A percentile compares a stretch with the other conserved stretches of the same genome.
These are phyloP conservation scores for Odontamblyopus rebecca DNA, from an alignment of 2,797 vertebrate genomes.

Conservation along the genomic window DNA sequence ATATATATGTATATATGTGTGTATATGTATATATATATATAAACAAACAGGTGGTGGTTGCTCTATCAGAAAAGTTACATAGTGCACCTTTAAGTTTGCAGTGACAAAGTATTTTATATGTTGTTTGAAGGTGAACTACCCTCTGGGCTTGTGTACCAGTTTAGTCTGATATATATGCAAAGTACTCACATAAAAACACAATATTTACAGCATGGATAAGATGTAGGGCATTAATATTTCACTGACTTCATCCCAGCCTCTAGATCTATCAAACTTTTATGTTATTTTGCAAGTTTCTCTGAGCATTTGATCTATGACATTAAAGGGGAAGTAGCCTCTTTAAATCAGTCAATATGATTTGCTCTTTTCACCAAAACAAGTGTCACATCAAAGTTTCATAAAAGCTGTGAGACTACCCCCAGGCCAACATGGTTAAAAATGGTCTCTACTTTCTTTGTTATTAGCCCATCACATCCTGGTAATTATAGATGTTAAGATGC, in stretches of 20 bases:
- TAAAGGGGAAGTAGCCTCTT: conserved; percentile 38
- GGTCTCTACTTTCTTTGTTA: conserved; percentile 6
- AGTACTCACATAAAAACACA: conserved; percentile 51
- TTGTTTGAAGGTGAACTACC: conserved; percentile 17
- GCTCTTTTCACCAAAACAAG: conserved; percentile 21
- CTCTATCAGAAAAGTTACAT: no score
- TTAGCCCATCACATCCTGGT: neutral
- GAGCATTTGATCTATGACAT: conserved; percentile 25
- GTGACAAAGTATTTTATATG: conserved; percentile 4
- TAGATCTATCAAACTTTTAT: conserved; percentile 41
- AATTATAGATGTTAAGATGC: conserved; percentile 12
- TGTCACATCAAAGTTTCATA: conserved; percentile 19
- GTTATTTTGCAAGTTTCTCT: conserved; percentile 34
- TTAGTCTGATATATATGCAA: conserved; percentile 40
- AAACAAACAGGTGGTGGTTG: no score
- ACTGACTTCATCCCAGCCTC: conserved; percentile 35
- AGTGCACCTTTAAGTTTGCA: neutral
- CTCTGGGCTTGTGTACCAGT: conserved; percentile 18
- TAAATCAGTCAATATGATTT: conserved; percentile 46
- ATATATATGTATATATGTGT: no score
- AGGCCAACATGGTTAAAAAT: neutral
- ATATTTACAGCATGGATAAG: conserved; percentile 51
- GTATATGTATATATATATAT: no score
- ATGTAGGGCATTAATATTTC: conserved; percentile 52
- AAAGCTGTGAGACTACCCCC: conserved; percentile 18